These are phyloP conservation scores for Aphodius granarius DNA, from an alignment of 2,888 invertebrate species.

Conservation along the genomic window DNA sequence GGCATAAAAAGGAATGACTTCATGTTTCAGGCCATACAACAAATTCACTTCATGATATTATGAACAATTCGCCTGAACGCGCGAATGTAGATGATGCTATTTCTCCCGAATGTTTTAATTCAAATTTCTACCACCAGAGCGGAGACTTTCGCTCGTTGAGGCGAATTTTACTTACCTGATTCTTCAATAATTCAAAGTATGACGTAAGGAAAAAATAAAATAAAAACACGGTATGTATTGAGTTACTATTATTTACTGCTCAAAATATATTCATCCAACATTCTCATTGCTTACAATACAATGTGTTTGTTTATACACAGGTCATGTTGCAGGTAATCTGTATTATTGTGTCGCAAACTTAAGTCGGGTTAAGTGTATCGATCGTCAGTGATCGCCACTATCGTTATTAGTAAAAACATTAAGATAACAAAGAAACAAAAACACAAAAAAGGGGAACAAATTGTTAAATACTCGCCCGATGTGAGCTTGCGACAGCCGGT, in stretches of 20 bases:
- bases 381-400: neutral
- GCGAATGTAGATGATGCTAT: too few species aligned
- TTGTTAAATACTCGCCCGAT: constrained; percentile 8
- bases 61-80: too few species aligned
- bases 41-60: too few species aligned
- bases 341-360: constrained; percentile 19
- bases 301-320: constrained; percentile 48
- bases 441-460: neutral
- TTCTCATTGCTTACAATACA: constrained; percentile 55
- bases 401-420: neutral
- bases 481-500: constrained; percentile 19
- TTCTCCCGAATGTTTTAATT: too few species aligned
- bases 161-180: too few species aligned
- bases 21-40: too few species aligned
- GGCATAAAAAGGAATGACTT: too few species aligned
- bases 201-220: constrained; percentile 29
- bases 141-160: too few species aligned
- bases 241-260: constrained; percentile 54
- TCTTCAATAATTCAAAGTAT: too few species aligned
- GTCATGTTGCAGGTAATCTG: constrained; percentile 51
- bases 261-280: constrained; percentile 57
- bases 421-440: neutral
- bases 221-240: constrained; percentile 44
- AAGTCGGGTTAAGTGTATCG: neutral
- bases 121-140: too few species aligned